Evolutionary conservation across 1,140 invertebrate genomes (phyloP).

Genomic region (Microplitis mediator): DNA sequence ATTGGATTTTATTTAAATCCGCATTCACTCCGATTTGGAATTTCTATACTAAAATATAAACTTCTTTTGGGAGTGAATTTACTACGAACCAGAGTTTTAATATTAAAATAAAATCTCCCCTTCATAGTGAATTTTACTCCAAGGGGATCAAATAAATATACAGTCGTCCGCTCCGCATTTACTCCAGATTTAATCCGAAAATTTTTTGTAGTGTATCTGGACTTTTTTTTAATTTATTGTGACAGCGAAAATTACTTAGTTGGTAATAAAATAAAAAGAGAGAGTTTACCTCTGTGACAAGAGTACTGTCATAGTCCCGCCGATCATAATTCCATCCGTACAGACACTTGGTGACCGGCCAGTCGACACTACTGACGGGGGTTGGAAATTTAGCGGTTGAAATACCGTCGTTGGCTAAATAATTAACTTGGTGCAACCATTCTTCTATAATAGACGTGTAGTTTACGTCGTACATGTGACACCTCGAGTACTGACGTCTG

Average conservation of each 20-base stretch:
- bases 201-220: neutral
- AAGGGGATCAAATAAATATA: no score
- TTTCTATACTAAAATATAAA: no score
- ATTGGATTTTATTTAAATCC: no score
- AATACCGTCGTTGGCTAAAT: conserved; percentile 23
- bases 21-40: no score
- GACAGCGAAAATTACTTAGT: neutral
- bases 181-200: no score
- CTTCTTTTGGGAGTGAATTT: no score
- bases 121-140: no score
- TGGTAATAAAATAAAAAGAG: conserved; percentile 27
- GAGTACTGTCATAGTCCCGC: conserved; percentile 63
- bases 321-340: conserved; percentile 65
- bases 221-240: neutral
- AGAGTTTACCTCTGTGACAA: conserved; percentile 66
- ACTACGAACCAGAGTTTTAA: no score
- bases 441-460: conserved; percentile 56
- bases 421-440: conserved; percentile 42
- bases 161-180: no score
- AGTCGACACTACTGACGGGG: conserved; percentile 49
- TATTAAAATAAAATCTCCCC: no score
- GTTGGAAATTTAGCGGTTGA: conserved; percentile 28
- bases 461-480: conserved; percentile 63
- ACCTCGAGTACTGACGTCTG: conserved; percentile 56
- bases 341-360: conserved; percentile 57